These are phyloP conservation scores for Conopomorpha cramerella DNA, from an alignment of 1,140 invertebrate genomes.

Conservation along the genomic window DNA sequence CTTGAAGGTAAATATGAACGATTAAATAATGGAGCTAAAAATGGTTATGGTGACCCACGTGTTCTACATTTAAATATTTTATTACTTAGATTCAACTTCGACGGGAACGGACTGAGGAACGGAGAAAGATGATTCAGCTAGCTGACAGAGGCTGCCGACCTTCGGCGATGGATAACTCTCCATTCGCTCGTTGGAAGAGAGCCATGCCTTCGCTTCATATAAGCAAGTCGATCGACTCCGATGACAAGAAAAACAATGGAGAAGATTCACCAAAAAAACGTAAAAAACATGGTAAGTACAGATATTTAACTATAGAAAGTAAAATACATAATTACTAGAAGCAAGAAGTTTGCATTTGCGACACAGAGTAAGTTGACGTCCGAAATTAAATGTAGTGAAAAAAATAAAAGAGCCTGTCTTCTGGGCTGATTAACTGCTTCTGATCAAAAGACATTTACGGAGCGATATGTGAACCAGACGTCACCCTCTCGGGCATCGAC, in stretches of 20 bases:
- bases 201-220: constrained; percentile 64
- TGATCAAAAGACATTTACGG: too few relatives aligned
- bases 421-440: too few relatives aligned
- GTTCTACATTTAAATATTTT: too few relatives aligned
- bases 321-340: too few relatives aligned
- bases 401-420: not conserved
- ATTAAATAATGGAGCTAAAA: too few relatives aligned
- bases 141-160: constrained; percentile 68
- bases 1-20: constrained; percentile 68
- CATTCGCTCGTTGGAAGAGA: constrained; percentile 73
- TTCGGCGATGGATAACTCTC: constrained; percentile 62
- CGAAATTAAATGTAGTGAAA: not conserved
- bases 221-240: constrained; percentile 59
- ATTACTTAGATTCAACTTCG: constrained; percentile 75
- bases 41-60: too few relatives aligned
- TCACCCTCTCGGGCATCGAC: too few relatives aligned
- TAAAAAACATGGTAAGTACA: constrained; percentile 26
- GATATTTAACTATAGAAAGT: too few relatives aligned
- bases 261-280: constrained; percentile 23
- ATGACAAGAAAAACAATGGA: constrained; percentile 31
- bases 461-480: too few relatives aligned
- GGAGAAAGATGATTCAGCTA: constrained; percentile 90
- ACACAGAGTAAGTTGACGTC: too few relatives aligned
- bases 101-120: constrained; percentile 88
- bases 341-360: too few relatives aligned